Percentiles rank a stretch among this genome's conserved stretches.
These are phyloP conservation scores for Moxostoma hubbsi DNA, from an alignment of 2,797 vertebrate genomes.

Conservation along the genomic window DNA sequence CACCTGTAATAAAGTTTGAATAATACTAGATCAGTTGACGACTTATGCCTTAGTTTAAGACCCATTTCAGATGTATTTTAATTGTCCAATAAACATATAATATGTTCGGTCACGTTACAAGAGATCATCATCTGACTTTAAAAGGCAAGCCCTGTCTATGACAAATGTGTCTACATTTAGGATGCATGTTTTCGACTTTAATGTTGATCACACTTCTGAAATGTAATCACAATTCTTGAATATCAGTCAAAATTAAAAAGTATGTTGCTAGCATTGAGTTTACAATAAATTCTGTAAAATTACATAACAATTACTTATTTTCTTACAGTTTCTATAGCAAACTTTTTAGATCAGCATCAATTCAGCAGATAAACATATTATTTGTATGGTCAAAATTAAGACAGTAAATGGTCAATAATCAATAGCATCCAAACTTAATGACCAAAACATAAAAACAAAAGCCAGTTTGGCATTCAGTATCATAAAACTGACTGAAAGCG, in stretches of 20 bases:
- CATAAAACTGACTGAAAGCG: not conserved
- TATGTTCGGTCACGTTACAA: conserved; percentile 36
- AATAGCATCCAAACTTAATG: not conserved
- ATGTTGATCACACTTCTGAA: not conserved
- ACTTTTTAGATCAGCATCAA: not conserved
- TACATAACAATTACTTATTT: not conserved
- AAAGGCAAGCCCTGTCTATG: conserved; percentile 25
- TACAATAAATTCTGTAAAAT: not conserved
- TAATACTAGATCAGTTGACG: not conserved
- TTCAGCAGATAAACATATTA: not conserved
- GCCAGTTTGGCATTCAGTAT: conserved; percentile 1
- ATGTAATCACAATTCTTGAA: not conserved
- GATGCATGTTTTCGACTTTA: not conserved
- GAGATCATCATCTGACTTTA: conserved; percentile 21
- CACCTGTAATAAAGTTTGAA: not conserved
- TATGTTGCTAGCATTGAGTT: not conserved
- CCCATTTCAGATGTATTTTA: conserved; percentile 14
- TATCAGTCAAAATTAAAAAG: not conserved
- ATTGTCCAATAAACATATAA: conserved; percentile 37
- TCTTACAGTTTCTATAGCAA: not conserved
- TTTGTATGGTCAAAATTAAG: not conserved
- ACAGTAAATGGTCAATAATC: not conserved
- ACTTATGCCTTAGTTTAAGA: conserved; percentile 2
- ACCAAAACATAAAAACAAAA: not conserved
- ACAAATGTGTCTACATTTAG: conserved; percentile 9